phyloP scores from a whole-genome alignment of 2,113 vertebrate species.

The Clarias gariepinus region DNA sequence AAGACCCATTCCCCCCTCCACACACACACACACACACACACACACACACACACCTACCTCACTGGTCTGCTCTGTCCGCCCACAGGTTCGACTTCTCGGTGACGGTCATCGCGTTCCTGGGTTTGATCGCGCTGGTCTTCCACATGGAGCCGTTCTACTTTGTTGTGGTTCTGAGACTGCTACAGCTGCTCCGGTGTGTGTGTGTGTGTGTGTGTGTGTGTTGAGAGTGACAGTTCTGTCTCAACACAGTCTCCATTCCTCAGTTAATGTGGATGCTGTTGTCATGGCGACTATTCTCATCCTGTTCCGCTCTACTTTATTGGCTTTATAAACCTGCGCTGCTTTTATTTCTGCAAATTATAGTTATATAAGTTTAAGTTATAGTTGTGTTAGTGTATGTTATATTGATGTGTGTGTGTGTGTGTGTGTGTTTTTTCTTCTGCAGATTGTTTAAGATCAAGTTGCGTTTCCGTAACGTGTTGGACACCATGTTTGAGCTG shows the following conservation, averaged over 20 bases:
- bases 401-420: background rate
- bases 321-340: too few species aligned
- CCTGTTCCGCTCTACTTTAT: too few species aligned
- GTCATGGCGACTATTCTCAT: too few species aligned
- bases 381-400: too few species aligned
- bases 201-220: background rate
- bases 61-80: background rate
- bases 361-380: too few species aligned
- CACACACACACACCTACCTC: background rate
- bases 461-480: conserved; percentile 90
- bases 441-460: conserved; percentile 94
- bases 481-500: conserved; percentile 98
- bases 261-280: too few species aligned
- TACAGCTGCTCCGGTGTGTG: conserved; percentile 90
- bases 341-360: too few species aligned
- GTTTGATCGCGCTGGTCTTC: conserved; percentile 87
- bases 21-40: background rate
- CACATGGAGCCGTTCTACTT: conserved; percentile 97
- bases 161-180: conserved; percentile 89
- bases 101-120: conserved; percentile 90
- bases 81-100: conserved; percentile 93
- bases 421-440: conserved; percentile 13
- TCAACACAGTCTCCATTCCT: too few species aligned
- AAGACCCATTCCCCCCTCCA: conserved; percentile 51
- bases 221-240: too few species aligned